phyloP scores from a whole-genome alignment of 2,113 vertebrate species.

The Fukomys damarensis region DNA sequence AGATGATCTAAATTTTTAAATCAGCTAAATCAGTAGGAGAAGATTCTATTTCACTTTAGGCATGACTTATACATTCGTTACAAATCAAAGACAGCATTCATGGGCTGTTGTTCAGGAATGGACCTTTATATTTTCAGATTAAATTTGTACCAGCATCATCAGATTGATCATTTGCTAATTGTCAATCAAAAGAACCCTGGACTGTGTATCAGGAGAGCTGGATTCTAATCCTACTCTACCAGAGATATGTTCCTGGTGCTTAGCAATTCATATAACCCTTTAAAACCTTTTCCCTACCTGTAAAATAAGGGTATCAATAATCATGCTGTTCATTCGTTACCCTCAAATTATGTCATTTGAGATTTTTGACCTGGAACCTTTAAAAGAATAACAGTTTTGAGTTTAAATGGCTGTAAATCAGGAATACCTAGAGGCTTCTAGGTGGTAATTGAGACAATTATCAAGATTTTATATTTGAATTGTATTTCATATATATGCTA shows the following conservation, averaged over 20 bases:
- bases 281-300: background rate
- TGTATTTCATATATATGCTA: background rate
- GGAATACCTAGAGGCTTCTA: conserved; percentile 12
- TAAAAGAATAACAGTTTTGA: conserved; percentile 26
- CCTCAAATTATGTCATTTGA: background rate
- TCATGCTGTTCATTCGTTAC: background rate
- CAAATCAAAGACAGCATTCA: background rate
- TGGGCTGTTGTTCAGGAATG: background rate
- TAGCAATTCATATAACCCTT: background rate
- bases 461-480: background rate
- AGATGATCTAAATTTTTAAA: conserved; percentile 20
- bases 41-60: background rate
- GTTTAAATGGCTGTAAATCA: background rate
- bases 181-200: background rate
- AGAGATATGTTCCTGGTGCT: background rate
- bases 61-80: background rate
- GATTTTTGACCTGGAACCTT: background rate
- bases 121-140: conserved; percentile 48
- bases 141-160: background rate
- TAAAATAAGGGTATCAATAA: conserved; percentile 14
- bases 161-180: background rate
- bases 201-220: background rate
- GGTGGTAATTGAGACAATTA: conserved; percentile 14
- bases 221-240: background rate
- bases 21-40: background rate